A percentile compares a stretch with the other conserved stretches of the same genome.
Evolutionary conservation across 2,888 invertebrate genomes (phyloP).

Genomic region (Sturmia bella): DNA sequence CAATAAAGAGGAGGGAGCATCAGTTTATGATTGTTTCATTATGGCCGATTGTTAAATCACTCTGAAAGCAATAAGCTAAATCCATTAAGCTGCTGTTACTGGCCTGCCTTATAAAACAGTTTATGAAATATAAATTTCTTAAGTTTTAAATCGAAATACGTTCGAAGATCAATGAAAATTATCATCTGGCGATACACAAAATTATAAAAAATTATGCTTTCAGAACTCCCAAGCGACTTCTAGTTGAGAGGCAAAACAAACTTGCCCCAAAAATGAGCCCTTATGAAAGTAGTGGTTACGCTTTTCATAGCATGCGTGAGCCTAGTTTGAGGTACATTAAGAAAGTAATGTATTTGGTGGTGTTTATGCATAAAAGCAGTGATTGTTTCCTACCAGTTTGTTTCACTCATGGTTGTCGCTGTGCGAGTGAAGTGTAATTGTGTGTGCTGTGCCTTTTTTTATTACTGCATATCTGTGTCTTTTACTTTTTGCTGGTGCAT

Average conservation of each 20-base stretch:
- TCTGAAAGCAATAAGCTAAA: conserved; percentile 49
- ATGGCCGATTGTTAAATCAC: conserved; percentile 27
- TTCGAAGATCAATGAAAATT: too few relatives aligned
- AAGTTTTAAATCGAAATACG: too few relatives aligned
- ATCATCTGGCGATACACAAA: too few relatives aligned
- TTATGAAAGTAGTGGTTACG: too few relatives aligned
- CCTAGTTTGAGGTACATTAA: too few relatives aligned
- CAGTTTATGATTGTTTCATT: neutral
- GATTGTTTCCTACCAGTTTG: conserved; percentile 58
- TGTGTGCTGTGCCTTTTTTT: neutral
- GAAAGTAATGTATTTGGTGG: conserved; percentile 31
- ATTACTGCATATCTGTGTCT: too few relatives aligned
- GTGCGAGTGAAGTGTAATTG: neutral
- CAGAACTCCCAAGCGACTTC: too few relatives aligned
- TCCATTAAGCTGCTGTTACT: conserved; percentile 31
- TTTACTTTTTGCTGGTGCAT: conserved; percentile 16
- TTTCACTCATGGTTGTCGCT: conserved; percentile 52
- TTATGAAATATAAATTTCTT: neutral
- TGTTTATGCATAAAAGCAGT: conserved; percentile 51
- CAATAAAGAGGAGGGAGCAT: neutral
- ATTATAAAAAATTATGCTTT: too few relatives aligned
- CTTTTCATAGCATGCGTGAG: too few relatives aligned
- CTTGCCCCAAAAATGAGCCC: too few relatives aligned
- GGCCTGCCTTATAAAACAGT: neutral
- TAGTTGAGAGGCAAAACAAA: too few relatives aligned